phyloP scores from a whole-genome alignment of 2,888 invertebrate genomes.

The Mythimna albipuncta region DNA sequence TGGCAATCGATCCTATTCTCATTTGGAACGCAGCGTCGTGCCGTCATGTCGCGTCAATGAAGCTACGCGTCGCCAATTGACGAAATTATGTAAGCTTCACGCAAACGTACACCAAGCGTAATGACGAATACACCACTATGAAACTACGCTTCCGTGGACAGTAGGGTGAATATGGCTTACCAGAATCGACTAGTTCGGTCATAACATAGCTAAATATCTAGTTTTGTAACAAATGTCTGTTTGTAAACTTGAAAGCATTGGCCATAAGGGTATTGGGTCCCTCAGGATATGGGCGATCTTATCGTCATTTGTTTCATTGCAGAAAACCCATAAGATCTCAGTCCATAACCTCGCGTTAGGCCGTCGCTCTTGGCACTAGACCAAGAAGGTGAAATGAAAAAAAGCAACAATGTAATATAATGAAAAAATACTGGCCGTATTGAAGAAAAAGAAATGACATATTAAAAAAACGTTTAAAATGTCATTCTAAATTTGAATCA shows the following conservation, averaged over 20 bases:
- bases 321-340: conserved; percentile 30
- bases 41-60: too few relatives aligned
- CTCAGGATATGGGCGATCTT: not conserved
- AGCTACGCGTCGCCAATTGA: too few relatives aligned
- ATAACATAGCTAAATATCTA: not conserved
- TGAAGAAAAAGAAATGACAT: conserved; percentile 23
- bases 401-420: conserved; percentile 19
- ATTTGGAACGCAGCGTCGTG: too few relatives aligned
- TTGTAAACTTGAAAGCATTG: not conserved
- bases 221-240: not conserved
- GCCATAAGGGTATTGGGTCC: not conserved
- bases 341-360: conserved; percentile 18
- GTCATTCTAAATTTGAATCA: conserved; percentile 55
- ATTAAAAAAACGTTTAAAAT: conserved; percentile 4
- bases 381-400: conserved; percentile 42
- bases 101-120: too few relatives aligned
- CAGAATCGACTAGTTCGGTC: not conserved
- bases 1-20: too few relatives aligned
- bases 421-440: conserved; percentile 21
- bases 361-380: conserved; percentile 44
- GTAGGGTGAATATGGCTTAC: not conserved
- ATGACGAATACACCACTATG: too few relatives aligned
- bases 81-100: too few relatives aligned
- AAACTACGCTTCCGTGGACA: too few relatives aligned
- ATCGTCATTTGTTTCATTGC: conserved; percentile 43